Conservation (phyloP, 2,113 vertebrate genomes). For the Thryonomys swinderianus region DNA sequence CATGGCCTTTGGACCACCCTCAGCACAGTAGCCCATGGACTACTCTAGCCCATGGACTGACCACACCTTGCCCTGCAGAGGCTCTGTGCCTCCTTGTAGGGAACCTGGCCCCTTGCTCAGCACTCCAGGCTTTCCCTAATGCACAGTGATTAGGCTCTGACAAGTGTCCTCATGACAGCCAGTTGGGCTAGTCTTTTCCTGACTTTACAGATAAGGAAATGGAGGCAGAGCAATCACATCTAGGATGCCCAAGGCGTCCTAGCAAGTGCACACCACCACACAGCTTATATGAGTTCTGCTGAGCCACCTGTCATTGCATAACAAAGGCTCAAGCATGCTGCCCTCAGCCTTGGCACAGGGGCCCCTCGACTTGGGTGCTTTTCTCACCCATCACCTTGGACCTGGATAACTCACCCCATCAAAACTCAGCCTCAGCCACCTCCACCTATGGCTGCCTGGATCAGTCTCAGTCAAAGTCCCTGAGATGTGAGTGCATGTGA, state of each 20-base stretch:
- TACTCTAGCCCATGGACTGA: background rate
- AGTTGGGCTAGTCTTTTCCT: background rate
- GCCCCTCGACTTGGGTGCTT: background rate
- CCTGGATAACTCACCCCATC: background rate
- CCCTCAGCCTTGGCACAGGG: background rate
- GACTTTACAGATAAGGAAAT: background rate
- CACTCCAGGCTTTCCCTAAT: background rate
- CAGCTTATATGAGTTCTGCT: background rate
- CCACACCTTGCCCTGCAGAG: background rate
- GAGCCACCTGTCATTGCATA: background rate
- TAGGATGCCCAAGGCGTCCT: background rate
- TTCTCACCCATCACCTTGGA: background rate
- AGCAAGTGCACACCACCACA: background rate
- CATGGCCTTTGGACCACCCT: background rate
- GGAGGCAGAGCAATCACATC: background rate
- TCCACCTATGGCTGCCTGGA: too few relatives aligned
- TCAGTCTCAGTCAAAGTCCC: background rate
- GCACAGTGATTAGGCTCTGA: rapidly evolving
- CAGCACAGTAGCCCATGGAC: background rate
- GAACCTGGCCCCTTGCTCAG: background rate
- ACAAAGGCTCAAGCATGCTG: rapidly evolving
- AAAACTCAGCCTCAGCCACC: background rate
- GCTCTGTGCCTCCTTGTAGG: background rate
- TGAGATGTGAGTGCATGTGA: too few relatives aligned
- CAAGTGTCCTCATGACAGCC: background rate